phyloP scores from a whole-genome alignment of 2,113 vertebrate species.

The Phoxinus phoxinus region DNA sequence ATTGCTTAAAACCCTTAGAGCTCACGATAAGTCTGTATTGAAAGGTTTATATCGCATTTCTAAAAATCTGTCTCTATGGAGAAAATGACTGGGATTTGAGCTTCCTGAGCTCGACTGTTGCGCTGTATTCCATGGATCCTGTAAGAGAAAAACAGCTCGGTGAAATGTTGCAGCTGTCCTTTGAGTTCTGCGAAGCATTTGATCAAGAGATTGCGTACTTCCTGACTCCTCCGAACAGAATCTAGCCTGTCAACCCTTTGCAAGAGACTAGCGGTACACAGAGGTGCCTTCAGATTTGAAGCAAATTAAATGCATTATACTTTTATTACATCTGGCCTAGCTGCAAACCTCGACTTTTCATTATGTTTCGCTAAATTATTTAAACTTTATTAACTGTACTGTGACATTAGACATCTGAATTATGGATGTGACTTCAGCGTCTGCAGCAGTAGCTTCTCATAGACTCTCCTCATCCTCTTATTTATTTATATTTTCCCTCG shows the following conservation, averaged over 20 bases:
- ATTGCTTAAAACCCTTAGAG: background rate
- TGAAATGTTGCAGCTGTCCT: background rate
- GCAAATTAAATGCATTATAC: constrained; percentile 37
- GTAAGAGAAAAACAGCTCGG: background rate
- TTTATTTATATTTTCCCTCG: constrained; percentile 18
- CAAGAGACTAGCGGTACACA: background rate
- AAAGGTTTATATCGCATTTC: background rate
- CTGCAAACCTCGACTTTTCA: constrained; percentile 51
- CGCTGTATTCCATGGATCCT: background rate
- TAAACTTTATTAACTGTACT: constrained; percentile 61
- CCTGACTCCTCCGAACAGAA: background rate
- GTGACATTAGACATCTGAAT: constrained; percentile 59
- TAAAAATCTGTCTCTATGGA: background rate
- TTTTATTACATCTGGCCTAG: constrained; percentile 45
- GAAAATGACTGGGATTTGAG: background rate
- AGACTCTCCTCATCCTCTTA: background rate
- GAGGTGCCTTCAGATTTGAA: constrained; percentile 5
- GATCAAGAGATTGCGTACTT: background rate
- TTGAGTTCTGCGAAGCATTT: constrained; percentile 6
- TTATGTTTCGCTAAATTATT: constrained; percentile 63
- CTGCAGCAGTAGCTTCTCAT: background rate
- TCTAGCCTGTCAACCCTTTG: background rate
- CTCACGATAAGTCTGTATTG: background rate
- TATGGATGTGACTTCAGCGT: constrained; percentile 55
- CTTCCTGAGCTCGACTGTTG: background rate